Percentiles rank a stretch among this genome's conserved stretches.
These are phyloP conservation scores for Eubucco bourcierii DNA, from an alignment of 2,113 vertebrate genomes.

Conservation along the genomic window DNA sequence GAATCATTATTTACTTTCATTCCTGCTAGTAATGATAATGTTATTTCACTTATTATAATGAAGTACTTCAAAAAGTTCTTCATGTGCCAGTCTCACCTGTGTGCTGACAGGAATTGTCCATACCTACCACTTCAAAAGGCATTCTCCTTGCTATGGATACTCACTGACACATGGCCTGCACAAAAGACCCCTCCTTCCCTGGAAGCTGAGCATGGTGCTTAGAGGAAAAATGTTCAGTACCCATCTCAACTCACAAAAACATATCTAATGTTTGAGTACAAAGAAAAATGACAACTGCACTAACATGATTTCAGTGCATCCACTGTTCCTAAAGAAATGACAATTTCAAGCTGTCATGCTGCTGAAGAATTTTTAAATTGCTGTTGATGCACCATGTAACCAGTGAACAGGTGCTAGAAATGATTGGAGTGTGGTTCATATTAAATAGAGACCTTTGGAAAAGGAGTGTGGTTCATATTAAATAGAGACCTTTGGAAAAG, in stretches of 20 bases:
- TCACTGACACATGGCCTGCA: neutral
- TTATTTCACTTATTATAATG: slow-evolving; percentile 42
- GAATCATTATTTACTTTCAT: slow-evolving; percentile 27
- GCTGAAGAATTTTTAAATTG: slow-evolving; percentile 59
- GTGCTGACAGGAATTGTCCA: neutral
- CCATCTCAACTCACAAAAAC: slow-evolving; percentile 21
- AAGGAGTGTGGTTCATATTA: slow-evolving; percentile 10
- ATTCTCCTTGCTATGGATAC: neutral
- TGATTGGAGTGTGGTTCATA: slow-evolving; percentile 29
- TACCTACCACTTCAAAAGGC: slow-evolving; percentile 21
- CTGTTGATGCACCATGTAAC: slow-evolving; percentile 63
- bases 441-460: slow-evolving; percentile 66
- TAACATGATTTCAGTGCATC: slow-evolving; percentile 42
- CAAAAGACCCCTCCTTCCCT: slow-evolving; percentile 9
- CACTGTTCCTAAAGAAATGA: slow-evolving; percentile 50
- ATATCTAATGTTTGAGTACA: slow-evolving; percentile 10
- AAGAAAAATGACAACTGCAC: slow-evolving; percentile 33
- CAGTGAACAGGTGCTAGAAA: slow-evolving; percentile 62
- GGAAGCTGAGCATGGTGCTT: neutral
- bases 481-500: slow-evolving; percentile 63
- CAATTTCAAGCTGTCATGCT: slow-evolving; percentile 64
- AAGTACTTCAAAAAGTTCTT: slow-evolving; percentile 41
- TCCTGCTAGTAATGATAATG: neutral
- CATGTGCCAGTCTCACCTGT: neutral
- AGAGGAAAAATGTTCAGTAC: neutral